These are phyloP conservation scores for Ptychadena robeensis DNA, from an alignment of 2,797 vertebrate genomes.

Conservation along the genomic window DNA sequence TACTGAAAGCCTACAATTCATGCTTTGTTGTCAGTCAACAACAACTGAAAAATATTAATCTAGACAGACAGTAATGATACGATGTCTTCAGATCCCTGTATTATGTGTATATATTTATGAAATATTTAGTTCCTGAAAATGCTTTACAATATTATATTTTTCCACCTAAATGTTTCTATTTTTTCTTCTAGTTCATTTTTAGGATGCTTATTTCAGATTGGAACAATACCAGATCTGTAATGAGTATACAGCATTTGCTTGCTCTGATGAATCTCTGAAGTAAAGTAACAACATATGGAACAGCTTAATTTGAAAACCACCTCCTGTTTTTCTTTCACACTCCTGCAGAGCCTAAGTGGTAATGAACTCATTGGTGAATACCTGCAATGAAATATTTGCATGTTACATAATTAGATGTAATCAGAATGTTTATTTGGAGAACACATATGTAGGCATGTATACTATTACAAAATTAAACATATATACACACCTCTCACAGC, in stretches of 20 bases:
- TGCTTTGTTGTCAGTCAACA: not conserved
- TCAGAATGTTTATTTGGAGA: conserved; percentile 36
- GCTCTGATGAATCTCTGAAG: conserved; percentile 51
- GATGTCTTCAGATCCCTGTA: not conserved
- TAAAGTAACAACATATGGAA: conserved; percentile 57
- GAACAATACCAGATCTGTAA: conserved; percentile 40
- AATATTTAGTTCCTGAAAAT: conserved; percentile 15
- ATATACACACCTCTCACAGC: not conserved
- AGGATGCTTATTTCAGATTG: conserved; percentile 26
- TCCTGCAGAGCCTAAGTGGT: conserved; percentile 43
- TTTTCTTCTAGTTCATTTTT: conserved; percentile 36
- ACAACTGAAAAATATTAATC: not conserved
- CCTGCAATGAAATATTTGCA: conserved; percentile 51
- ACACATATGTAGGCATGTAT: not conserved
- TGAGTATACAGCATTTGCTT: conserved; percentile 49
- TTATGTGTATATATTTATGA: not conserved
- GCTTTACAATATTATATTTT: not conserved
- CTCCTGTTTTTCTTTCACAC: conserved; percentile 57
- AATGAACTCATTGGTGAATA: conserved; percentile 55
- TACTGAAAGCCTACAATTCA: not conserved
- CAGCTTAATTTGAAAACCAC: conserved; percentile 57
- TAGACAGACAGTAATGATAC: not conserved
- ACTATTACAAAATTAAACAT: not conserved
- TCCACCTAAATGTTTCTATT: not conserved
- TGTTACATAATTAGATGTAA: conserved; percentile 53